These are phyloP conservation scores for Nibea coibor DNA, from an alignment of 2,113 vertebrate genomes.

Conservation along the genomic window DNA sequence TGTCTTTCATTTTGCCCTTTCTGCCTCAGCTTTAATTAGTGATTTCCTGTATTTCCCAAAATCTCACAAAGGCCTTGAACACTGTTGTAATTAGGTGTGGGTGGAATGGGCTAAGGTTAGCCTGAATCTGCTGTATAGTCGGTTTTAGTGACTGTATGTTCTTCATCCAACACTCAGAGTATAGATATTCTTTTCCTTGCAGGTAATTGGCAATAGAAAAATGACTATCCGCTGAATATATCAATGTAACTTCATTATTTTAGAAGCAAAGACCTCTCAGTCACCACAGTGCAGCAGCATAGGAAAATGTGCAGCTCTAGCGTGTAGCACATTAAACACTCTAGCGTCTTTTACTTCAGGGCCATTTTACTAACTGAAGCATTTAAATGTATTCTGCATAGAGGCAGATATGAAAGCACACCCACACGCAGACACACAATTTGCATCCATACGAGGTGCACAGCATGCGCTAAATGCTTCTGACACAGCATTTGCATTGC, in stretches of 20 bases:
- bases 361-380: conserved; percentile 39
- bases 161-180: not conserved
- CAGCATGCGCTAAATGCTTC: conserved; percentile 49
- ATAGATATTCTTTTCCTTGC: conserved; percentile 7
- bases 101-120: conserved; percentile 12
- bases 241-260: conserved; percentile 6
- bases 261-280: not conserved
- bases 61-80: conserved; percentile 5
- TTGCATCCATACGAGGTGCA: conserved; percentile 45
- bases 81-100: conserved; percentile 3
- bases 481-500: conserved; percentile 58
- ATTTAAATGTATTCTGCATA: conserved; percentile 51
- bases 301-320: not conserved
- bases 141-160: not conserved
- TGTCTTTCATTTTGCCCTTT: not conserved
- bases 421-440: conserved; percentile 48
- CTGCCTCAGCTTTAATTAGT: conserved; percentile 12
- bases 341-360: conserved; percentile 23
- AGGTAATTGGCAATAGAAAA: conserved; percentile 4
- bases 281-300: not conserved
- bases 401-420: conserved; percentile 33
- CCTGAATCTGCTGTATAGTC: not conserved
- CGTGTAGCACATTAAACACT: not conserved
- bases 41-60: not conserved
- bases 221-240: not conserved